phyloP scores from a whole-genome alignment of 1,140 invertebrate species.

The Drosophila sp. region DNA sequence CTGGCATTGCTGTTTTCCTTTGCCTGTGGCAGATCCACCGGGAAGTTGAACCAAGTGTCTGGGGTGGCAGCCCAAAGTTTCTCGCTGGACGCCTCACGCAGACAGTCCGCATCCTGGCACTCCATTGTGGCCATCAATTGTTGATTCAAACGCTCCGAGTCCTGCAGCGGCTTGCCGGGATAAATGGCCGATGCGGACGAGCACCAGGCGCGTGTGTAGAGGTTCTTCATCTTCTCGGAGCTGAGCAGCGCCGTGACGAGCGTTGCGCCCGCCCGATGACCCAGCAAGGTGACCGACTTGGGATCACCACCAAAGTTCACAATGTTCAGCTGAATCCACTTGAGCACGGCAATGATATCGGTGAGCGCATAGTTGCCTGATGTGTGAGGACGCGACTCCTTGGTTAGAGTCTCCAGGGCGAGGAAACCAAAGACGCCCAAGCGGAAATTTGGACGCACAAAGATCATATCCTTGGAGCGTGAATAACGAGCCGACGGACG shows the following conservation, averaged over 20 bases:
- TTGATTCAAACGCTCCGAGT: slow-evolving; percentile 87
- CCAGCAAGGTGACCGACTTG: slow-evolving; percentile 90
- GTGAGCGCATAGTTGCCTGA: slow-evolving; percentile 95
- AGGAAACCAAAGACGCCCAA: slow-evolving; percentile 92
- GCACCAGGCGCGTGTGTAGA: slow-evolving; percentile 90
- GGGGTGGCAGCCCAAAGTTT: slow-evolving; percentile 89
- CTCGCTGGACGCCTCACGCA: slow-evolving; percentile 87
- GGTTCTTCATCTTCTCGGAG: slow-evolving; percentile 86
- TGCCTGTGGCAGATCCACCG: slow-evolving; percentile 87
- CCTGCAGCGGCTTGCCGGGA: slow-evolving; percentile 87
- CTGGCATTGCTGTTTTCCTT: slow-evolving; percentile 83
- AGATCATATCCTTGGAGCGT: slow-evolving; percentile 91
- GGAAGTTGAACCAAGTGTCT: slow-evolving; percentile 88
- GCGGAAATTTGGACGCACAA: slow-evolving; percentile 93
- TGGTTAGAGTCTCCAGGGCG: slow-evolving; percentile 88
- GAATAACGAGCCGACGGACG: slow-evolving; percentile 89
- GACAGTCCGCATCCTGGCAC: slow-evolving; percentile 86
- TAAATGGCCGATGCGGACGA: slow-evolving; percentile 90
- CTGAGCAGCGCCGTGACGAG: slow-evolving; percentile 89
- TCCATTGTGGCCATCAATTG: slow-evolving; percentile 86
- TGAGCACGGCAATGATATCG: slow-evolving; percentile 90
- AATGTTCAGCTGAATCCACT: slow-evolving; percentile 93
- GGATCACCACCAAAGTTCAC: slow-evolving; percentile 93
- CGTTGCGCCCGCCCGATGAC: slow-evolving; percentile 92
- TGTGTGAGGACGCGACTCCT: slow-evolving; percentile 88